These are phyloP conservation scores for Tetragnatha versicolor DNA, from an alignment of 1,140 invertebrate species.

Conservation along the genomic window DNA sequence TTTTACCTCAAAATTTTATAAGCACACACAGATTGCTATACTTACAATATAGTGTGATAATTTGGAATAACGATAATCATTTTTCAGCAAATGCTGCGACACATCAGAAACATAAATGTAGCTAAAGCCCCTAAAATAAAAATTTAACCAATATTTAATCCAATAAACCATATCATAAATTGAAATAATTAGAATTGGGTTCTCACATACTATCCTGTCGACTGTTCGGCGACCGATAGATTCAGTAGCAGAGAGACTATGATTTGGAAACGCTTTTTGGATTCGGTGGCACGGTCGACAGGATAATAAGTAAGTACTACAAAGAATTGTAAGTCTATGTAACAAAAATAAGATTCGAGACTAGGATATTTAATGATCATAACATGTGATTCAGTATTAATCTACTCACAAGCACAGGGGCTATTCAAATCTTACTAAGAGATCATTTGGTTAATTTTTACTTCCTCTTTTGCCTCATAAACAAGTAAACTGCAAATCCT, in stretches of 20 bases:
- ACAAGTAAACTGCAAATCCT: no score
- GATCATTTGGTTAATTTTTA: no score
- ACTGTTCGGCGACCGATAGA: neutral
- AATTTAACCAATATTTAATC: neutral
- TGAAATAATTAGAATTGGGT: neutral
- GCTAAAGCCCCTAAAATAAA: slow-evolving; percentile 25
- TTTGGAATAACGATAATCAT: neutral
- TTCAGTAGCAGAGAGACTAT: neutral
- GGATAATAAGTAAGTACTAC: neutral
- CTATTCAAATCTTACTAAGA: no score
- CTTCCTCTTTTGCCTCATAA: no score
- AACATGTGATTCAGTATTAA: no score
- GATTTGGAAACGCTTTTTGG: neutral
- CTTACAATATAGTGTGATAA: slow-evolving; percentile 27
- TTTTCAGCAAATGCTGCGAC: slow-evolving; percentile 28
- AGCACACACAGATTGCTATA: neutral
- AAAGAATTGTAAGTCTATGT: no score
- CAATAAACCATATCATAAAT: no score
- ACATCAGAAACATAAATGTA: slow-evolving; percentile 38
- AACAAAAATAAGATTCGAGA: no score
- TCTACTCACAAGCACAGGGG: no score
- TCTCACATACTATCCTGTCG: neutral
- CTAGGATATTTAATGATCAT: no score
- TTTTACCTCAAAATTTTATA: neutral
- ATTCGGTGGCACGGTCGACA: neutral